Evolutionary conservation across 92 coral and sea anemone genomes (phyloP).

Genomic region (Porites cylindrica): DNA sequence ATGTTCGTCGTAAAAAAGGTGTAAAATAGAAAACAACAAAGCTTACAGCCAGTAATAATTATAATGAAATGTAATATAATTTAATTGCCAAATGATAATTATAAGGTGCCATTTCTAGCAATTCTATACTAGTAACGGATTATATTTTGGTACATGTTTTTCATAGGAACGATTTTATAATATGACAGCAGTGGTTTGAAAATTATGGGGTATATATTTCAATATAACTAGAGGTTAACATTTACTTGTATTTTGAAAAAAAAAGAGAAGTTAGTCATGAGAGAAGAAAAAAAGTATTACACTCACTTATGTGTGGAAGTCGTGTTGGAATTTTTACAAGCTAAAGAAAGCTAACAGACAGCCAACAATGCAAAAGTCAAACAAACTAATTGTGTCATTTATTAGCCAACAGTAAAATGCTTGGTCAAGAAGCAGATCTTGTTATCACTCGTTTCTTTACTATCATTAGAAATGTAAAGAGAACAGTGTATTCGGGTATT

Average conservation of each 20-base stretch:
- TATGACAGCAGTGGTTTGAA: background rate
- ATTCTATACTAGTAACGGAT: background rate
- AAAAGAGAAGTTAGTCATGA: background rate
- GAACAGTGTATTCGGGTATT: too few relatives aligned
- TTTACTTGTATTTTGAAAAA: constrained; percentile 12
- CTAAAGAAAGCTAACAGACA: too few relatives aligned
- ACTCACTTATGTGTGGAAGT: background rate
- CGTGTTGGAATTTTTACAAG: too few relatives aligned
- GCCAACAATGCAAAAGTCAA: too few relatives aligned
- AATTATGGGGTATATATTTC: constrained; percentile 6
- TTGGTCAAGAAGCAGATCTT: too few relatives aligned
- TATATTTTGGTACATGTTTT: background rate
- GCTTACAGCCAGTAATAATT: too few relatives aligned
- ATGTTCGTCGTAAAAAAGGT: too few relatives aligned
- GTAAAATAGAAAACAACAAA: too few relatives aligned
- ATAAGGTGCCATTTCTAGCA: background rate
- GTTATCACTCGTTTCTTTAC: too few relatives aligned
- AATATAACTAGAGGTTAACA: background rate
- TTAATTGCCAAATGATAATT: background rate
- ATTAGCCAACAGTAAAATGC: too few relatives aligned
- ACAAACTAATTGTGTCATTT: too few relatives aligned
- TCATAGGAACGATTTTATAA: background rate
- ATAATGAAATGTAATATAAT: background rate
- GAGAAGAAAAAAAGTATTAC: background rate
- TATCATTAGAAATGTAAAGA: too few relatives aligned